Percentiles rank a stretch among this genome's conserved stretches.
Evolutionary conservation across 2,888 invertebrate genomes (phyloP).

Genomic region (Pediacus dermestoides): DNA sequence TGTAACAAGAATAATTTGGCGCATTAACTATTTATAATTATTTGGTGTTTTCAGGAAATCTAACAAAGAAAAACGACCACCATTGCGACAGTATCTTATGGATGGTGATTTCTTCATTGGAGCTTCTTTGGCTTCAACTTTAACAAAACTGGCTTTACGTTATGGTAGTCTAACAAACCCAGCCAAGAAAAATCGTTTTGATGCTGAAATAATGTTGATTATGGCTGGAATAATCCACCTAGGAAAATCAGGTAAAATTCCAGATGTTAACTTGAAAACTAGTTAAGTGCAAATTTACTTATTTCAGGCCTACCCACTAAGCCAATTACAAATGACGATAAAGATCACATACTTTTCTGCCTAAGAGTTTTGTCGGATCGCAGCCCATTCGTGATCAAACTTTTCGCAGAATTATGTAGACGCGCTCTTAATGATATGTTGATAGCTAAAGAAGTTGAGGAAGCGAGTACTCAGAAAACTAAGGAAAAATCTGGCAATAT

Average conservation of each 20-base stretch:
- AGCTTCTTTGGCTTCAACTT: constrained; percentile 84
- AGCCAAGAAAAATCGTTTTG: constrained; percentile 55
- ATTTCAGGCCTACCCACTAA: constrained; percentile 58
- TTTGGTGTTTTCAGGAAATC: constrained; percentile 46
- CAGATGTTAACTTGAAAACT: constrained; percentile 4
- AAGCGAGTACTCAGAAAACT: constrained; percentile 58
- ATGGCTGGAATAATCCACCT: constrained; percentile 82
- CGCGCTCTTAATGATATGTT: constrained; percentile 80
- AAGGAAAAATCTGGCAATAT: constrained; percentile 65
- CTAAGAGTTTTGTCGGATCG: constrained; percentile 69
- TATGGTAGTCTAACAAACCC: constrained; percentile 54
- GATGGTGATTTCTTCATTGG: constrained; percentile 96
- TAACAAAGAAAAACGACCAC: constrained; percentile 70
- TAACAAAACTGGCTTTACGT: constrained; percentile 85
- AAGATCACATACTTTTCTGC: constrained; percentile 83
- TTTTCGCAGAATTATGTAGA: constrained; percentile 73
- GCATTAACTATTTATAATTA: neutral
- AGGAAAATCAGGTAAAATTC: constrained; percentile 66
- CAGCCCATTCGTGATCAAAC: constrained; percentile 63
- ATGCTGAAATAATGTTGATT: constrained; percentile 82
- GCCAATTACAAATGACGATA: constrained; percentile 93
- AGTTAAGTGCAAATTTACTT: constrained; percentile 8
- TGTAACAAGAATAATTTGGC: constrained; percentile 3
- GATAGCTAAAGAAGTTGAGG: constrained; percentile 71
- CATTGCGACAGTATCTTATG: constrained; percentile 82